Evolutionary conservation across 2,888 invertebrate species (phyloP).

Genomic region (Eupithecia subumbrata): DNA sequence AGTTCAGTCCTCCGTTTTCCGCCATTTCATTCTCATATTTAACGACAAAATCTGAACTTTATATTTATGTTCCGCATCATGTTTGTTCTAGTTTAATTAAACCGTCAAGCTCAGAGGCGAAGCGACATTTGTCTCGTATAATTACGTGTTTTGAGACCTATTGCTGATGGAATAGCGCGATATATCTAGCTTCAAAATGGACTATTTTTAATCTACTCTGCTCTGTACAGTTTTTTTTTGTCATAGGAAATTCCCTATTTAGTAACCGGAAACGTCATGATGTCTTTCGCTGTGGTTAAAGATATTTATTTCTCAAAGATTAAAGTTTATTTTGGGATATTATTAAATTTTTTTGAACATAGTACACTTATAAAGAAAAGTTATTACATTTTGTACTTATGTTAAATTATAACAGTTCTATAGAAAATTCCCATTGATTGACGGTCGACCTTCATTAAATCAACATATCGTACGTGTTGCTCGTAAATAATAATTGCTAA

Average conservation of each 20-base stretch:
- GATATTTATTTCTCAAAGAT: not conserved
- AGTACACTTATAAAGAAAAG: no score
- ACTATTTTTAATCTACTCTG: not conserved
- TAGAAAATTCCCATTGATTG: no score
- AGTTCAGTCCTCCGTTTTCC: not conserved
- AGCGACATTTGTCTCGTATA: conserved; percentile 37
- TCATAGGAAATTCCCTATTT: not conserved
- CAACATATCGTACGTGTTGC: no score
- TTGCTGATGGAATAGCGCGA: not conserved
- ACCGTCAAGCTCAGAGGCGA: conserved; percentile 43
- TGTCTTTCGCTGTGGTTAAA: not conserved
- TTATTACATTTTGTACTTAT: no score
- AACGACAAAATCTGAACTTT: conserved; percentile 6
- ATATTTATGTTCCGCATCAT: conserved; percentile 20
- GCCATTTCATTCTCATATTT: conserved; percentile 13
- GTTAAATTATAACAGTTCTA: no score
- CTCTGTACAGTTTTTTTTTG: not conserved
- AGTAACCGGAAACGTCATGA: not conserved
- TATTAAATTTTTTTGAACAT: no score
- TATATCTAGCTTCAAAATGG: not conserved
- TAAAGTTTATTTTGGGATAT: no score
- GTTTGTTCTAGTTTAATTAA: conserved; percentile 45
- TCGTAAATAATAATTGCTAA: no score
- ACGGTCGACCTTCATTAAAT: no score
- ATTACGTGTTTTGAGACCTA: conserved; percentile 38